These are phyloP conservation scores for Probosciger aterrimus DNA, from an alignment of 2,113 vertebrate species.

Conservation along the genomic window DNA sequence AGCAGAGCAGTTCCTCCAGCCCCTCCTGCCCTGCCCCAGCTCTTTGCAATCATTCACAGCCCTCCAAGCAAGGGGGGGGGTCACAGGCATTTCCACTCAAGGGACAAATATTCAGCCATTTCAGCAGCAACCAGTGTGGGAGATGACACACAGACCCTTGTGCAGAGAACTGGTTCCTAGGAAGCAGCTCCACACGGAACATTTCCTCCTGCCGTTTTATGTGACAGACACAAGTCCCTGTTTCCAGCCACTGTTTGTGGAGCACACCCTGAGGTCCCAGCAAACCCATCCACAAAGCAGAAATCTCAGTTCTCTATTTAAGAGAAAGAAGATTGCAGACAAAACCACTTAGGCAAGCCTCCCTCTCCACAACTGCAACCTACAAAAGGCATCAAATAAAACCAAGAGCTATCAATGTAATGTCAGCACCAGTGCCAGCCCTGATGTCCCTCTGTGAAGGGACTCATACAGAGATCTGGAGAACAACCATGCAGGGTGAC, in stretches of 20 bases:
- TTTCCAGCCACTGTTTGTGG: not conserved
- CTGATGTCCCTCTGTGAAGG: not conserved
- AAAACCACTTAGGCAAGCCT: not conserved
- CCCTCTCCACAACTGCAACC: not conserved
- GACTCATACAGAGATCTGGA: not conserved
- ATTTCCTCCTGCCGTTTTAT: not conserved
- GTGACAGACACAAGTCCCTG: not conserved
- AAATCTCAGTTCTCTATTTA: not conserved
- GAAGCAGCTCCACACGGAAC: not conserved
- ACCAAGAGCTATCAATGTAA: not conserved
- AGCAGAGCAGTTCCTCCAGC: conserved; percentile 43
- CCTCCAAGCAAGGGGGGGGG: not conserved
- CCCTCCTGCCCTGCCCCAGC: conserved; percentile 13
- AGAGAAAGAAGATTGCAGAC: not conserved
- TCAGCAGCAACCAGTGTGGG: not conserved
- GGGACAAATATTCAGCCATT: conserved; percentile 12
- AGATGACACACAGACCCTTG: not conserved
- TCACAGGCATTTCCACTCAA: not conserved
- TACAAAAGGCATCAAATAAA: not conserved
- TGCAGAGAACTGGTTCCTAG: not conserved
- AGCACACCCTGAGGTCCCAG: not conserved
- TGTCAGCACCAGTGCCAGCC: not conserved
- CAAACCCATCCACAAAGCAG: not conserved
- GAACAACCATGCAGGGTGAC: not conserved
- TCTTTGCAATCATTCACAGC: conserved; percentile 70